phyloP scores from a whole-genome alignment of 2,888 invertebrate species.

The Drymonia ruficornis region DNA sequence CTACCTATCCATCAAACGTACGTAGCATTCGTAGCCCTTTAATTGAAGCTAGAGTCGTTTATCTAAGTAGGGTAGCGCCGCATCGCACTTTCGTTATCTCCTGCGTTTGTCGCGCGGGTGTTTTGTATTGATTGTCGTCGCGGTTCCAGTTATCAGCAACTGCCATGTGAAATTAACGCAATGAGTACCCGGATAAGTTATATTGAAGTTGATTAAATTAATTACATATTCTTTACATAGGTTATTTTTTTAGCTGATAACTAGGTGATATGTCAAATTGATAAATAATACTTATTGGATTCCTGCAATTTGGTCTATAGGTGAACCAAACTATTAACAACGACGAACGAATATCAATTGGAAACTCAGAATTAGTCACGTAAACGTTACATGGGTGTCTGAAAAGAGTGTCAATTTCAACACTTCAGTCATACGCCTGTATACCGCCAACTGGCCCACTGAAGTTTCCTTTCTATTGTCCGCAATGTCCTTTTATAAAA shows the following conservation, averaged over 20 bases:
- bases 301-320: too few species aligned
- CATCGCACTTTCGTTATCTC: background rate
- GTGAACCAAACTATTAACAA: too few species aligned
- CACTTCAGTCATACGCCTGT: background rate
- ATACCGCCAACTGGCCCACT: slow-evolving; percentile 2
- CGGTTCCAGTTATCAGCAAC: background rate
- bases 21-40: background rate
- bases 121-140: background rate
- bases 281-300: too few species aligned
- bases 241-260: too few species aligned
- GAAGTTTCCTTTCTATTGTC: slow-evolving; percentile 8
- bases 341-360: background rate
- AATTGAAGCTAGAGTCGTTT: background rate
- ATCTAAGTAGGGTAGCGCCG: slow-evolving; percentile 5
- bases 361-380: background rate
- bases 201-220: too few species aligned
- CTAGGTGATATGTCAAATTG: too few species aligned
- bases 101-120: background rate
- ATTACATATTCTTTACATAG: too few species aligned
- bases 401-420: slow-evolving; percentile 1
- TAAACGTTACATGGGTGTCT: background rate
- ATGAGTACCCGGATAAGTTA: too few species aligned
- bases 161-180: too few species aligned
- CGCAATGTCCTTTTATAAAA: slow-evolving; percentile 8
- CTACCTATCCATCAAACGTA: background rate